A percentile compares a stretch with the other conserved stretches of the same genome.
phyloP scores from a whole-genome alignment of 2,113 vertebrate genomes.

The Centropus unirufus region DNA sequence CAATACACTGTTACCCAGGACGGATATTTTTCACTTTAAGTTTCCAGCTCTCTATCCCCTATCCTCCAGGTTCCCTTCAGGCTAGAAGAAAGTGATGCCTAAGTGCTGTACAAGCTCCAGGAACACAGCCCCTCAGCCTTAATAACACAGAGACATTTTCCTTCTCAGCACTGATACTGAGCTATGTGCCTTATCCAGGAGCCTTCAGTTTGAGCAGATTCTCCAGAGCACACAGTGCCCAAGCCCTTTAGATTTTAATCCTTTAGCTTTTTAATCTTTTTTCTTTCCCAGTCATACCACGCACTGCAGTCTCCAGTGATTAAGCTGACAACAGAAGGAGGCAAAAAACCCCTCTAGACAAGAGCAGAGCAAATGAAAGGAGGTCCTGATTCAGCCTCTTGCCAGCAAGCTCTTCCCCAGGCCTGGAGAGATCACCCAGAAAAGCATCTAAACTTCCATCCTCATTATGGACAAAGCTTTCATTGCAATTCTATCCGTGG shows the following conservation, averaged over 20 bases:
- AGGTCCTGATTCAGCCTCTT: background rate
- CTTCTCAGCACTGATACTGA: background rate
- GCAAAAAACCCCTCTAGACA: background rate
- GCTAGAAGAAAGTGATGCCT: background rate
- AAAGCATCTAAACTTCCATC: background rate
- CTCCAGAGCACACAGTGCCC: background rate
- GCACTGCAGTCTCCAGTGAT: slow-evolving; percentile 19
- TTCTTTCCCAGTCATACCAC: slow-evolving; percentile 19
- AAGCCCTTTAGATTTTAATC: slow-evolving; percentile 49
- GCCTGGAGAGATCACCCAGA: background rate
- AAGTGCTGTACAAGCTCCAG: background rate
- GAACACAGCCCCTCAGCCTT: background rate
- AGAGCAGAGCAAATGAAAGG: background rate
- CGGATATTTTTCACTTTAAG: background rate
- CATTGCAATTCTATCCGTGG: background rate
- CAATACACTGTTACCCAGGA: background rate
- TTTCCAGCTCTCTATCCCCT: background rate
- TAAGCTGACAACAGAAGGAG: background rate
- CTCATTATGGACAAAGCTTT: background rate
- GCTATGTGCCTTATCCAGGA: background rate
- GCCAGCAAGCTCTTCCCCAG: background rate
- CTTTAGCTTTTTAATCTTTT: slow-evolving; percentile 50
- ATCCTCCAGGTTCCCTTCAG: background rate
- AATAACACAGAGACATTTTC: background rate
- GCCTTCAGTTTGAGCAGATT: background rate